A percentile compares a stretch with the other conserved stretches of the same genome.
Conservation (phyloP, 2,888 invertebrate genomes). For the Polydrusus pterygomalis region DNA sequence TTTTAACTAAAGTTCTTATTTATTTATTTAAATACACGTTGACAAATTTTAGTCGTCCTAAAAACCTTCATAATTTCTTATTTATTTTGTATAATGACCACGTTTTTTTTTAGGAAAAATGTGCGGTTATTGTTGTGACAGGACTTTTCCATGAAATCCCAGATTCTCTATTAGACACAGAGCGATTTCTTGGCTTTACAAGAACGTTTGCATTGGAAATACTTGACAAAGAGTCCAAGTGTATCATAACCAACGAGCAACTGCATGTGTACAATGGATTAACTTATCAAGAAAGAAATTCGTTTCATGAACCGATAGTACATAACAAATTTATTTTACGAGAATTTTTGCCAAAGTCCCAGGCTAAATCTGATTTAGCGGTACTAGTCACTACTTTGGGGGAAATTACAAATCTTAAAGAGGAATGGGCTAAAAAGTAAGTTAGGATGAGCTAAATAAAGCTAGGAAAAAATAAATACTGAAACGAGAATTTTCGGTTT, state of each 20-base stretch:
- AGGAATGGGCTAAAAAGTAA: constrained; percentile 68
- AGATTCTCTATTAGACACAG: constrained; percentile 67
- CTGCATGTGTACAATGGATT: constrained; percentile 75
- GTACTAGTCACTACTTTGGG: constrained; percentile 63
- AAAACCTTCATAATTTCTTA: too few relatives aligned
- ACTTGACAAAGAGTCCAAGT: constrained; percentile 74
- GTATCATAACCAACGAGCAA: constrained; percentile 81
- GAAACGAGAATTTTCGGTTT: too few relatives aligned
- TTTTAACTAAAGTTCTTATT: too few relatives aligned
- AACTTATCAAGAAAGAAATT: constrained; percentile 48
- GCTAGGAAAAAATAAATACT: too few relatives aligned
- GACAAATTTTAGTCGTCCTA: too few relatives aligned
- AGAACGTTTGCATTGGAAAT: constrained; percentile 76
- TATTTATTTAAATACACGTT: too few relatives aligned
- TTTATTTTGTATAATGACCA: too few relatives aligned
- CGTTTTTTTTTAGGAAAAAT: constrained; percentile 67
- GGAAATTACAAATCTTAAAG: constrained; percentile 64
- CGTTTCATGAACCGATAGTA: constrained; percentile 21
- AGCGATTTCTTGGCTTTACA: constrained; percentile 74
- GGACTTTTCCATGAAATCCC: constrained; percentile 80
- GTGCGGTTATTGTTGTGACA: constrained; percentile 76
- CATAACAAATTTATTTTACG: constrained; percentile 12
- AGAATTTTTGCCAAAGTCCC: constrained; percentile 55
- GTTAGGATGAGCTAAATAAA: too few relatives aligned
- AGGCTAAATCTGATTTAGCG: constrained; percentile 61